Percentiles rank a stretch among this genome's conserved stretches.
Evolutionary conservation across 2,888 invertebrate species (phyloP).

Genomic region (Flexamia atlantica): DNA sequence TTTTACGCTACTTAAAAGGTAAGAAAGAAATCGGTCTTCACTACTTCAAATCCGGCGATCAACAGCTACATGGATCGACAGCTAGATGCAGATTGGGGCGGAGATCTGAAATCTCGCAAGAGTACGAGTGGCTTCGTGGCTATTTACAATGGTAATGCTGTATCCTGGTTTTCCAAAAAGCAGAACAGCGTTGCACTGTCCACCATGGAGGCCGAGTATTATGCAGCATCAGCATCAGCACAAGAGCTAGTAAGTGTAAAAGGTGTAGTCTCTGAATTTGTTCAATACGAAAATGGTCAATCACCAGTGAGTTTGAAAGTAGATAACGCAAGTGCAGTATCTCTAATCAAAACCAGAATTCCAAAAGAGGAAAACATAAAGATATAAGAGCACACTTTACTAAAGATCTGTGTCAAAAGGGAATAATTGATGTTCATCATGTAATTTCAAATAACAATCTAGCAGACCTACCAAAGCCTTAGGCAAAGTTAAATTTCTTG

Average conservation of each 20-base stretch:
- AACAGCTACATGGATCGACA: conserved; percentile 29
- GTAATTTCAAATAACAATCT: conserved; percentile 10
- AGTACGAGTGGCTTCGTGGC: conserved; percentile 61
- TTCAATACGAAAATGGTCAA: neutral
- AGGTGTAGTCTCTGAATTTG: conserved; percentile 1
- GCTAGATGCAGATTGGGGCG: conserved; percentile 62
- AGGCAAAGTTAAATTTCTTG: conserved; percentile 31
- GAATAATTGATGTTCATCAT: conserved; percentile 43
- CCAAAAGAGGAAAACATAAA: conserved; percentile 30
- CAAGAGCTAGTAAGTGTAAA: conserved; percentile 43
- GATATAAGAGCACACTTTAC: conserved; percentile 52
- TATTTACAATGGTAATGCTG: conserved; percentile 47
- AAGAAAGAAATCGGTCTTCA: conserved; percentile 52
- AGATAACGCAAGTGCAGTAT: neutral
- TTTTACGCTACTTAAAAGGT: conserved; percentile 60
- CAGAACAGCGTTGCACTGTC: conserved; percentile 54
- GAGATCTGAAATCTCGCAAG: conserved; percentile 55
- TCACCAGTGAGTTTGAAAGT: neutral
- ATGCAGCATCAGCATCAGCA: conserved; percentile 42
- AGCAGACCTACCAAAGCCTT: conserved; percentile 51
- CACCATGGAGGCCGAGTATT: conserved; percentile 63
- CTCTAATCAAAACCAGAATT: neutral
- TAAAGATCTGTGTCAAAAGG: conserved; percentile 23
- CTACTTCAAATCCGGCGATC: conserved; percentile 41
- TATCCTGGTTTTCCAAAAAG: conserved; percentile 61